A percentile compares a stretch with the other conserved stretches of the same genome.
These are phyloP conservation scores for Tigriopus californicus DNA, from an alignment of 2,888 invertebrate genomes.

Conservation along the genomic window DNA sequence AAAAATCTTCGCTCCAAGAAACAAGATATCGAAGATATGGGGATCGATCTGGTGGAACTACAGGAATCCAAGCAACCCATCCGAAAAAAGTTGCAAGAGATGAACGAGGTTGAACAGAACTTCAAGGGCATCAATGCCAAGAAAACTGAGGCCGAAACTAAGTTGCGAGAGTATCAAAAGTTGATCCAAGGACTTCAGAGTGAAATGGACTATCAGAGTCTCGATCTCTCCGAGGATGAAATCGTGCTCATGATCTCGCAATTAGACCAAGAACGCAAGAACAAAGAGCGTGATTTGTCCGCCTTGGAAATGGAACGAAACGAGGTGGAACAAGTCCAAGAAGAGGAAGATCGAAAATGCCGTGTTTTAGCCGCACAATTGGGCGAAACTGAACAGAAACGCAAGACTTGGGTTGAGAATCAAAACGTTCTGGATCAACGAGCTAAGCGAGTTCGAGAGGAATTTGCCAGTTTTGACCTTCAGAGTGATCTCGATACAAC, in stretches of 20 bases:
- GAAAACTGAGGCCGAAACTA: slow-evolving; percentile 4
- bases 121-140: slow-evolving; percentile 3
- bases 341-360: no score
- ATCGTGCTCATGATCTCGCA: slow-evolving; percentile 39
- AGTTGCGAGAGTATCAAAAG: slow-evolving; percentile 22
- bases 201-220: no score
- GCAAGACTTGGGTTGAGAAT: no score
- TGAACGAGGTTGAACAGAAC: not conserved
- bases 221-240: slow-evolving; percentile 28
- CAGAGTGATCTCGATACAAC: no score
- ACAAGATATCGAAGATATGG: slow-evolving; percentile 9
- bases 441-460: no score
- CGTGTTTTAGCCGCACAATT: no score
- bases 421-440: no score
- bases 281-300: not conserved
- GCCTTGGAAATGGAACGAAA: slow-evolving; percentile 16
- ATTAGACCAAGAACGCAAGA: slow-evolving; percentile 32
- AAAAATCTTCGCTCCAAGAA: slow-evolving; percentile 25
- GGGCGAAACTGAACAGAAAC: no score
- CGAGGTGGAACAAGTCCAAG: slow-evolving; percentile 7
- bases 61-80: slow-evolving; percentile 14
- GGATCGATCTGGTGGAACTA: slow-evolving; percentile 14
- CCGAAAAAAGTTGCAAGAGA: not conserved
- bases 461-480: no score
- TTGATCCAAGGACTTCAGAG: not conserved